Conservation (phyloP, 2,888 invertebrate species). For the Ecliptopera silaceata region DNA sequence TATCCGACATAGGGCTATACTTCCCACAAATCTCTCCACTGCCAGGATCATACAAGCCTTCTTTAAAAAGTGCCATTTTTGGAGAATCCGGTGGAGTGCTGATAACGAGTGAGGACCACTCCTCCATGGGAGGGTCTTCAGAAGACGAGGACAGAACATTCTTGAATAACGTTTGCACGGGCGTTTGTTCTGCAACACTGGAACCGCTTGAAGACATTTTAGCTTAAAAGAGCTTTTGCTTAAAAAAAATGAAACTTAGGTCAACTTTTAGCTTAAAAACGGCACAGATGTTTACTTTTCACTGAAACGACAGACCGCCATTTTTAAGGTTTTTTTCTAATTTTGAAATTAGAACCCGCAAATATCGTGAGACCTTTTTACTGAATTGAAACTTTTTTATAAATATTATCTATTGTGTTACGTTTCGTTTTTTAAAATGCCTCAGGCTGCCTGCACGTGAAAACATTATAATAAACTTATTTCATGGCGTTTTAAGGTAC, state of each 20-base stretch:
- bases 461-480: too few relatives aligned
- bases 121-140: conserved; percentile 44
- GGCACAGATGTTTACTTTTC: background rate
- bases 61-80: conserved; percentile 41
- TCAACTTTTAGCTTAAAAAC: background rate
- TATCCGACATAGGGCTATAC: conserved; percentile 53
- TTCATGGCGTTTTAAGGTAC: too few relatives aligned
- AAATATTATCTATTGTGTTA: too few relatives aligned
- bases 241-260: conserved; percentile 1
- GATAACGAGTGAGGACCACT: conserved; percentile 44
- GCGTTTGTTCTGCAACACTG: background rate
- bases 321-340: too few relatives aligned
- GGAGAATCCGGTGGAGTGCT: conserved; percentile 27
- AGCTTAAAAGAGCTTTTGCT: conserved; percentile 1
- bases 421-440: too few relatives aligned
- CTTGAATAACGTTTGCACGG: conserved; percentile 16
- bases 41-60: conserved; percentile 51
- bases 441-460: too few relatives aligned
- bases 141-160: conserved; percentile 36
- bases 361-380: too few relatives aligned
- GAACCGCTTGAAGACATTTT: conserved; percentile 22
- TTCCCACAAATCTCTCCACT: conserved; percentile 56
- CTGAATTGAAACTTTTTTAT: too few relatives aligned
- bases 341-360: too few relatives aligned
- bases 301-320: background rate